Base-by-base conservation (phyloP, 1,140 invertebrate genomes). In the Bombus breviceps region DNA sequence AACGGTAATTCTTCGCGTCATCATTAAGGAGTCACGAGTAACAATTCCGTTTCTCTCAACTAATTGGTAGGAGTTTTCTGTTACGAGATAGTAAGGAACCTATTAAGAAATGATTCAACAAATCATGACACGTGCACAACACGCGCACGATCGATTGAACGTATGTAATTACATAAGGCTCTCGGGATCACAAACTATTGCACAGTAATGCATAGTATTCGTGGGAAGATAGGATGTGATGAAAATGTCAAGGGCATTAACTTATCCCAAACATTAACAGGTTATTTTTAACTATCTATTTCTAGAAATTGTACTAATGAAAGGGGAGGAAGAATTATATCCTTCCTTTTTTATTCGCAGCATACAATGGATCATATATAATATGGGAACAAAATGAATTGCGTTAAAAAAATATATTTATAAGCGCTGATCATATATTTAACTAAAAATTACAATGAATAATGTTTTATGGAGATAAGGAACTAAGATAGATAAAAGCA, bases 111-210 rank as follows among this genome's bases (percentile, higher is more conserved):
- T 57, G 53, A 84, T 68, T 43, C 47, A 53, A 77, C 39, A 37
- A 25, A 25, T 75, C 32, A 18, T 43, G 4, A 32, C 76, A 80
- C 22, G 39, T 85, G 53, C 41, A 34, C 39, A 39, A n/a, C 32
- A 79, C 57, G 77, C 57, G 41, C 83, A 53, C 47, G 68, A 85
- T 85, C 83, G 77, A 85, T 73, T 64, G 41, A 22, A 32, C 10
- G 1, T 53, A 53, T 53, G 47, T 2, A 39, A 80, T 80, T 85
- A 85, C 22, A 80, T 85, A 85, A 84, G 53, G 1, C 41, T 9
- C 28, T 39, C 25, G n/a, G 64, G 39, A 53, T 72, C 37, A 18
- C 25, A 22, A 62, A 41, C 15, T 22, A 69, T 59, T 53, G 32
- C 37, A 76, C 62, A 22, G 5, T 69, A 25, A 28, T 69, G 5